These are phyloP conservation scores for Drosophila chauvacae DNA, from an alignment of 1,140 invertebrate species.

Conservation along the genomic window DNA sequence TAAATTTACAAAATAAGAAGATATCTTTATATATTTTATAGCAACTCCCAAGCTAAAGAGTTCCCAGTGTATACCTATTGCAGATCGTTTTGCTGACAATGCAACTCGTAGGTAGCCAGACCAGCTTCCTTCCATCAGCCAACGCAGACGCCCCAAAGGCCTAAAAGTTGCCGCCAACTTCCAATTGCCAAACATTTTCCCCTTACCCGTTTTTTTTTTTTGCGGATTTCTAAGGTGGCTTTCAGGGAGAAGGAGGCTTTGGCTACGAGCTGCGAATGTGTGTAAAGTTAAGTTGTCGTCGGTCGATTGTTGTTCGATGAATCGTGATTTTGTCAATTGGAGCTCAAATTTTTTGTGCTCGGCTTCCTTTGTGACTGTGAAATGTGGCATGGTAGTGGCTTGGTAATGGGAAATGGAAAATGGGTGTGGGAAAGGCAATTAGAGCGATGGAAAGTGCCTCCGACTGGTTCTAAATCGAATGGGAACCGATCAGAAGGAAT, in stretches of 20 bases:
- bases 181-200: conserved; percentile 31
- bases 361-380: conserved; percentile 42
- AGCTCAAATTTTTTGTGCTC: conserved; percentile 53
- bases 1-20: background rate
- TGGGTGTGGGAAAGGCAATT: conserved; percentile 62
- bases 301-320: conserved; percentile 52
- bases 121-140: conserved; percentile 69
- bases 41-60: background rate
- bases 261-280: conserved; percentile 47
- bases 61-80: conserved; percentile 25
- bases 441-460: conserved; percentile 45
- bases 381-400: conserved; percentile 22
- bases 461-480: conserved; percentile 32
- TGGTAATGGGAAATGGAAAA: conserved; percentile 34
- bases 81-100: conserved; percentile 52
- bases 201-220: background rate
- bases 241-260: conserved; percentile 31
- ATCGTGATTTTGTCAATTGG: conserved; percentile 74
- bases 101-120: conserved; percentile 54
- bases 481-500: conserved; percentile 16
- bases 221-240: conserved; percentile 20
- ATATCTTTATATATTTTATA: background rate
- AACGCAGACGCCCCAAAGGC: conserved; percentile 75
- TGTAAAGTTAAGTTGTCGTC: conserved; percentile 75
- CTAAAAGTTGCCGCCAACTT: conserved; percentile 64